A percentile compares a stretch with the other conserved stretches of the same genome.
Conservation (phyloP, 2,888 invertebrate species). For the Papilio gigon region DNA sequence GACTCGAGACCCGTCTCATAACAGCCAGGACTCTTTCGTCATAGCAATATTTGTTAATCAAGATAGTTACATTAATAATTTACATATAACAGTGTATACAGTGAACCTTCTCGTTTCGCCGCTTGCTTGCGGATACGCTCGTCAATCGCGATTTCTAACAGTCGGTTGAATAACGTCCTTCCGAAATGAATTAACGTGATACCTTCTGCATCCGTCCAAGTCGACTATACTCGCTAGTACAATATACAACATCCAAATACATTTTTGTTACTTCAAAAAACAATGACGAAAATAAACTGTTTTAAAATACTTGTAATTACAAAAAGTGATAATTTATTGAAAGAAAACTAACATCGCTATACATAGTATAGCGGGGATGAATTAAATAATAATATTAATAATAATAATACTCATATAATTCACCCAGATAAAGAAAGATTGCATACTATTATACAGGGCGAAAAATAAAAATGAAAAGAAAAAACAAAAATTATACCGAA, state of each 20-base stretch:
- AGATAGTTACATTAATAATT: not conserved
- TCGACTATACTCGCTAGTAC: constrained; percentile 49
- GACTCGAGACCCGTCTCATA: too few relatives aligned
- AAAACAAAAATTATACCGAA: too few relatives aligned
- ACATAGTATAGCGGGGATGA: too few relatives aligned
- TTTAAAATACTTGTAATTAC: not conserved
- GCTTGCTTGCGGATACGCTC: constrained; percentile 49
- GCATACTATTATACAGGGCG: too few relatives aligned
- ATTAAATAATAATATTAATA: too few relatives aligned
- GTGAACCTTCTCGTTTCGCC: constrained; percentile 41
- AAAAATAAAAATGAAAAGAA: too few relatives aligned
- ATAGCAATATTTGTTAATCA: not conserved
- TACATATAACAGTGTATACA: not conserved
- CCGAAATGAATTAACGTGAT: constrained; percentile 55
- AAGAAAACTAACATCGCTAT: too few relatives aligned
- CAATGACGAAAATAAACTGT: not conserved
- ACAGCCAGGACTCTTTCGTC: too few relatives aligned
- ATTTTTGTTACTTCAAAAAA: not conserved
- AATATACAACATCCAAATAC: not conserved
- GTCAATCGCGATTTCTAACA: constrained; percentile 66
- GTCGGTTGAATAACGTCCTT: constrained; percentile 57
- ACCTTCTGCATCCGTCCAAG: constrained; percentile 51
- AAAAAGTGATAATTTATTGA: not conserved
- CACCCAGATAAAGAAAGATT: too few relatives aligned
- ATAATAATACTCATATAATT: too few relatives aligned